Evolutionary conservation across 1,140 invertebrate species (phyloP).

Genomic region (Trichonephila inaurata): DNA sequence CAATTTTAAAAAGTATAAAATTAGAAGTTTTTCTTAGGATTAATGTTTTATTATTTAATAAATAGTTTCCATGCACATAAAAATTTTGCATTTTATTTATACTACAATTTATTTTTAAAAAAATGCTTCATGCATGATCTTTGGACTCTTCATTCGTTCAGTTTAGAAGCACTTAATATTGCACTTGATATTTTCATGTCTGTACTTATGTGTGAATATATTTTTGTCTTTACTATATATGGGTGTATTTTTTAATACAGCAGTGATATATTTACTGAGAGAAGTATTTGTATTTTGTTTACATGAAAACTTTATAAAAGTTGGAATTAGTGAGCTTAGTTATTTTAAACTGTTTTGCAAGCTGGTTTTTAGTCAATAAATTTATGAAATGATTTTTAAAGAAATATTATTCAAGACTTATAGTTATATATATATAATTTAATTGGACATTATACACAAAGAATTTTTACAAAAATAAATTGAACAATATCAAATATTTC

Average conservation of each 20-base stretch:
- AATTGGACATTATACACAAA: neutral
- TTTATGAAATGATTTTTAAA: neutral
- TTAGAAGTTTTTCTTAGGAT: neutral
- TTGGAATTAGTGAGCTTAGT: neutral
- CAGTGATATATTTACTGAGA: conserved; percentile 24
- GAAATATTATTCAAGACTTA: neutral
- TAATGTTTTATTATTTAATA: neutral
- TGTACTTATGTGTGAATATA: conserved; percentile 16
- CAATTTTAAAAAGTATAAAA: neutral
- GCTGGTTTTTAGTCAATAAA: neutral
- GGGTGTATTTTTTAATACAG: neutral
- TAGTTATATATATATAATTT: neutral
- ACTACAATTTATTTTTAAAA: neutral
- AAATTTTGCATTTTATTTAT: neutral
- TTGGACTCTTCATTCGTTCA: neutral
- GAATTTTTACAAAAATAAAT: neutral
- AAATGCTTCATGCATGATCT: neutral
- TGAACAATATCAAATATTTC: neutral
- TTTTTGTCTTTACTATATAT: neutral
- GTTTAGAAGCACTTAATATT: neutral
- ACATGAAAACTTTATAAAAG: conserved; percentile 7
- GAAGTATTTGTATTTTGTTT: conserved; percentile 14
- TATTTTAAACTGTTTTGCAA: neutral
- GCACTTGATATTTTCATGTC: neutral
- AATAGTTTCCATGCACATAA: neutral